Conservation (phyloP, 2,888 invertebrate genomes). For the Endotricha flammealis region DNA sequence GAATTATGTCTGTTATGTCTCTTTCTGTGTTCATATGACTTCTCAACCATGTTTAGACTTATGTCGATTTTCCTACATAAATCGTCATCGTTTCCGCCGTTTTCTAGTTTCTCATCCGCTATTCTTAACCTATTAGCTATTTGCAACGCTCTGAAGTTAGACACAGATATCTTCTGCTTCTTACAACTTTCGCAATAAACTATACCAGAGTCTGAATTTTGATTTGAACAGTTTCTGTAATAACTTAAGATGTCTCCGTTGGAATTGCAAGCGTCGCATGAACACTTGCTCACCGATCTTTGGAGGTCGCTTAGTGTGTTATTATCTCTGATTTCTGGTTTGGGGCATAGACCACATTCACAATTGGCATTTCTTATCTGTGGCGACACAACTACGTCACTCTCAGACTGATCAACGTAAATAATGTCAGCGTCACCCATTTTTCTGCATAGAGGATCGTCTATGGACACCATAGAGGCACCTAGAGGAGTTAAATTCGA, state of each 20-base stretch:
- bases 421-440: slow-evolving; percentile 59
- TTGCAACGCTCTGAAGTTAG: slow-evolving; percentile 69
- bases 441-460: slow-evolving; percentile 60
- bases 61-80: slow-evolving; percentile 65
- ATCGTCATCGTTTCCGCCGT: slow-evolving; percentile 62
- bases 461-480: slow-evolving; percentile 55
- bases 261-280: slow-evolving; percentile 64
- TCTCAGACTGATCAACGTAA: slow-evolving; percentile 64
- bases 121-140: slow-evolving; percentile 65
- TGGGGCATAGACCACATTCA: slow-evolving; percentile 68
- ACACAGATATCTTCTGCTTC: slow-evolving; percentile 71
- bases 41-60: slow-evolving; percentile 62
- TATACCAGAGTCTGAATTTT: slow-evolving; percentile 62
- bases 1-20: slow-evolving; percentile 65
- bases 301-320: slow-evolving; percentile 68
- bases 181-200: slow-evolving; percentile 66
- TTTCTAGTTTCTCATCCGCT: slow-evolving; percentile 56
- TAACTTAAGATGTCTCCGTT: slow-evolving; percentile 67
- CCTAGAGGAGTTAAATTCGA: slow-evolving; percentile 53
- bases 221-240: slow-evolving; percentile 62
- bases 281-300: slow-evolving; percentile 59
- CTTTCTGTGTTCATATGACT: slow-evolving; percentile 56
- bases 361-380: slow-evolving; percentile 54
- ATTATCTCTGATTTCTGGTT: slow-evolving; percentile 51
- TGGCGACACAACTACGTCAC: slow-evolving; percentile 47